phyloP scores from a whole-genome alignment of 2,888 invertebrate species.

The Cenopis cana region DNA sequence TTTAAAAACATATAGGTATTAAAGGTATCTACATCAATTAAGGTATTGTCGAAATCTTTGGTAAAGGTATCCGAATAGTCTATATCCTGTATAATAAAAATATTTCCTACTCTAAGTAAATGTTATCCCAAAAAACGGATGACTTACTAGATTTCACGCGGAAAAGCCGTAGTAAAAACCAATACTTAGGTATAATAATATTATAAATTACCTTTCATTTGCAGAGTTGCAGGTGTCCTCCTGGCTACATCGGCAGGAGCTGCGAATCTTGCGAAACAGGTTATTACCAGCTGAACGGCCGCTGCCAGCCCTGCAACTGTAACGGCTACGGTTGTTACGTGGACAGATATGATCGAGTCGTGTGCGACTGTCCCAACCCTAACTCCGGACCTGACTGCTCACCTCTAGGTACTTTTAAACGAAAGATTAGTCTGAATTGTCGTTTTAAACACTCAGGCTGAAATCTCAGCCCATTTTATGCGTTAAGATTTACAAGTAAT shows the following conservation, averaged over 20 bases:
- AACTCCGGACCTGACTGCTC: conserved; percentile 88
- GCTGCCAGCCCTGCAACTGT: conserved; percentile 91
- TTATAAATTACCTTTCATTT: conserved; percentile 27
- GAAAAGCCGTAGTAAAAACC: neutral
- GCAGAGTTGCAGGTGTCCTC: conserved; percentile 90
- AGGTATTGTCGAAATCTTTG: no score
- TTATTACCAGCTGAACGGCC: conserved; percentile 88
- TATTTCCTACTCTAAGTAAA: no score
- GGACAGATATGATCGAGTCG: conserved; percentile 83
- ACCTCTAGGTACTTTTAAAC: conserved; percentile 60
- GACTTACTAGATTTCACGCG: neutral
- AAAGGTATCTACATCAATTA: no score
- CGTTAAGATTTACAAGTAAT: no score
- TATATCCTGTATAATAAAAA: no score
- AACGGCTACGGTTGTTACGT: conserved; percentile 89
- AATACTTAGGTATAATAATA: neutral
- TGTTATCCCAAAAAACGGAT: no score
- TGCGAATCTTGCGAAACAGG: conserved; percentile 91
- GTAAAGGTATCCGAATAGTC: no score
- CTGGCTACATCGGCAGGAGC: conserved; percentile 92
- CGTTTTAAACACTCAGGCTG: no score
- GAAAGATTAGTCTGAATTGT: no score
- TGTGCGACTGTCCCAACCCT: conserved; percentile 89
- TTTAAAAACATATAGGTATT: no score
- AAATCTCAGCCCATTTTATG: no score